Conservation (phyloP, 1,140 invertebrate genomes). For the Rhagoletis zephyria region DNA sequence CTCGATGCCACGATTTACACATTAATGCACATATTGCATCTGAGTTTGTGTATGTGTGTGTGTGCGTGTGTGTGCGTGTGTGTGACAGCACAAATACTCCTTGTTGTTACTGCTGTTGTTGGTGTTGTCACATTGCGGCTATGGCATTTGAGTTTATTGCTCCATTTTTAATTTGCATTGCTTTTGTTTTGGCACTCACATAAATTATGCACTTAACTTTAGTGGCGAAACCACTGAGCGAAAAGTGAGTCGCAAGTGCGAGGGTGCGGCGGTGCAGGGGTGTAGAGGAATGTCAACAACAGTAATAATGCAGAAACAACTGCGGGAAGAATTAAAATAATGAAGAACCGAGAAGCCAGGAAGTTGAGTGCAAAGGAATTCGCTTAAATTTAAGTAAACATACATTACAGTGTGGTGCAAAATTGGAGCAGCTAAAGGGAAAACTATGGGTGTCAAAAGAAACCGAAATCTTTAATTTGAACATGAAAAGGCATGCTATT, state of each 20-base stretch:
- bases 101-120: neutral
- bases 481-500: too few relatives aligned
- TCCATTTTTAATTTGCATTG: slow-evolving; percentile 52
- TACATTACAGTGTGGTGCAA: neutral
- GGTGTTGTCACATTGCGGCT: neutral
- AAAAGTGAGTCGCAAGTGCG: neutral
- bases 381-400: neutral
- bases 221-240: neutral
- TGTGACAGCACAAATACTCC: neutral
- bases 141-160: slow-evolving; percentile 31
- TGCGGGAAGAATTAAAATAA: neutral
- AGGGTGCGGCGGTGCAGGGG: neutral
- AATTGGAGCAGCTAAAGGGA: neutral
- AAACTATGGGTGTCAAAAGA: too few relatives aligned
- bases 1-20: neutral
- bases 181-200: slow-evolving; percentile 42
- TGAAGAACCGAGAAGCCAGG: neutral
- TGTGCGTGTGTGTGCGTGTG: neutral
- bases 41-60: neutral
- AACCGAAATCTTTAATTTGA: too few relatives aligned
- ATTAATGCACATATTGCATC: neutral
- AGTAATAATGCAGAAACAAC: neutral
- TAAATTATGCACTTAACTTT: slow-evolving; percentile 43
- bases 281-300: neutral
- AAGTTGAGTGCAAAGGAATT: neutral